These are phyloP conservation scores for Gephyroberyx darwinii DNA, from an alignment of 2,797 vertebrate genomes.

Conservation along the genomic window DNA sequence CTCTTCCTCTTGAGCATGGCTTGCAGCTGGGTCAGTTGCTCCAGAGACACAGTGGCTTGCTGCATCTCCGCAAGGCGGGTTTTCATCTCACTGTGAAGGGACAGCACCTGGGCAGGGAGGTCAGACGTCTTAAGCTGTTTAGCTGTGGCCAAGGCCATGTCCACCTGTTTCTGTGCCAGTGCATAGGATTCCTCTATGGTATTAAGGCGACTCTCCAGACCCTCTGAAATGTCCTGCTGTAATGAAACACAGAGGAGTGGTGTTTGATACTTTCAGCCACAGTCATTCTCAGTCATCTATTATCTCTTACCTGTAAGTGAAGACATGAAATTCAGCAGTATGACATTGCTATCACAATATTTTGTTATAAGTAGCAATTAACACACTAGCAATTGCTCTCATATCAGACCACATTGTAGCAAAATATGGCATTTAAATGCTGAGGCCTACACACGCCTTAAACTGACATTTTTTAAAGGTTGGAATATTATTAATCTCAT, in stretches of 20 bases:
- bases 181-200: constrained; percentile 69
- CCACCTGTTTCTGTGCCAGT: constrained; percentile 72
- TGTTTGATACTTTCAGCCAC: not conserved
- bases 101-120: constrained; percentile 73
- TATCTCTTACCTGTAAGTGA: not conserved
- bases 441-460: not conserved
- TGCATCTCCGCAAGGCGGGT: constrained; percentile 73
- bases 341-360: too few species aligned
- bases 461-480: not conserved
- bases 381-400: not conserved
- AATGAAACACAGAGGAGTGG: constrained; percentile 26
- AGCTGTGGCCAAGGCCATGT: constrained; percentile 64
- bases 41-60: constrained; percentile 67
- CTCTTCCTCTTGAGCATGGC: constrained; percentile 51
- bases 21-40: constrained; percentile 69
- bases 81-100: constrained; percentile 73
- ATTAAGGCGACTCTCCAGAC: constrained; percentile 66
- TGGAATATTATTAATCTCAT: not conserved
- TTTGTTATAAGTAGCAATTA: not conserved
- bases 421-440: not conserved
- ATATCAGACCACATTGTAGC: too few species aligned
- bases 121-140: constrained; percentile 73
- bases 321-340: too few species aligned
- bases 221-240: constrained; percentile 59
- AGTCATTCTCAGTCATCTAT: not conserved